Evolutionary conservation across 2,797 vertebrate genomes (phyloP), one percentile per base, ranked within the genome.

Genomic region (Thunnus albacares): DNA sequence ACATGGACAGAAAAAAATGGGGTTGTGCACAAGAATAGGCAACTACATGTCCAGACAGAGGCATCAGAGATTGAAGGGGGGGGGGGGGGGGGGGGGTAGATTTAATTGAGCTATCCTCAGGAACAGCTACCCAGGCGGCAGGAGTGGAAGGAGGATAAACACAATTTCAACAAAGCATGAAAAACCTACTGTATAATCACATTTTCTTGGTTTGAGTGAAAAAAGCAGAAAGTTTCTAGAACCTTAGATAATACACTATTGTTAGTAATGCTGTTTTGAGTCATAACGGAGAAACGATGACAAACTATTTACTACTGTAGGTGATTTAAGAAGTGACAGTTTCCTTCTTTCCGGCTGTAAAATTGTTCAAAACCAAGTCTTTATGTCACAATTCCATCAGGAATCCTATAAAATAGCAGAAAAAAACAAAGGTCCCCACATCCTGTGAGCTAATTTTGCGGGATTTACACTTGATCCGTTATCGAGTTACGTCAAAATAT

Each of bases 1-100:
- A 88, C 84, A 75, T 61, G 76, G 80, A 90, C 78, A 91, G 85
- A 92, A 69, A 30, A 22, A 75, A 81, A 41, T 72, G 78, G 73
- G 66, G 75, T 83, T 90, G 92, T 92, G 89, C 82, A 86, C 67
- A 55, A 55, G 70, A 81, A 87, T 60, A 75, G 71, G 47, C 59
- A 49, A 81, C 70, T 76, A 83, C 60, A 66, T 22, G 65, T 85
- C 63, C 69, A 70, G 41, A 72, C 66, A 18, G 76, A 81, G 76
- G 58, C 57, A 5, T 79, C 57, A 33, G 68, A 74, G 75, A 56
- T 3, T 0, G 7, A 41, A 5, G 41, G 58, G 9, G 7, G 22
- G 13, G 20, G 22, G 33, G 41, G 58, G 9, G 7, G 22, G 13
- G 20, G 22, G 33, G 58, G 58, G 24, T 14, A 15, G 41, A 51